phyloP scores from a whole-genome alignment of 1,140 invertebrate species.

The Archivesica marissinica region DNA sequence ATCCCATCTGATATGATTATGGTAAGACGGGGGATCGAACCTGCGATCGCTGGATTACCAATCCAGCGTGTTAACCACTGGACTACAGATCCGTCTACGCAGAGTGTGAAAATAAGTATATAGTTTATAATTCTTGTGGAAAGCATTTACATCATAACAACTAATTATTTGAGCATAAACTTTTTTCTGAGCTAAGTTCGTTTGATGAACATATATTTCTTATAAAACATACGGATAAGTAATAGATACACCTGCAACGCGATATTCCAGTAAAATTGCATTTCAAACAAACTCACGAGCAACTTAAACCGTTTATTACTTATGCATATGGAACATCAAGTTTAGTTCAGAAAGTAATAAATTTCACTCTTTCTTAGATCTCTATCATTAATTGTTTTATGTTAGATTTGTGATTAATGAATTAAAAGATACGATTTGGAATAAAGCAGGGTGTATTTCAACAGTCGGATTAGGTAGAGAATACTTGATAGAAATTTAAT shows the following conservation, averaged over 20 bases:
- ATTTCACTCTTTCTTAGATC: slow-evolving; percentile 23
- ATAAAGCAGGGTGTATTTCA: not conserved
- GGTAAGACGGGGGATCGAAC: too few relatives aligned
- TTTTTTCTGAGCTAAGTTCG: too few relatives aligned
- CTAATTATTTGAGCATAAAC: too few relatives aligned
- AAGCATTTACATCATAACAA: too few relatives aligned
- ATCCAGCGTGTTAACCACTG: too few relatives aligned
- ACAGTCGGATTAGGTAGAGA: slow-evolving; percentile 15
- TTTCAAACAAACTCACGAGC: not conserved
- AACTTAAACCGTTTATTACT: slow-evolving; percentile 27
- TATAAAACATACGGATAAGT: not conserved
- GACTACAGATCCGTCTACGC: too few relatives aligned
- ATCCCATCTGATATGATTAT: too few relatives aligned
- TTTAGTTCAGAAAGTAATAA: slow-evolving; percentile 19
- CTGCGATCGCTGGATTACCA: too few relatives aligned
- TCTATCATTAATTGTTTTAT: slow-evolving; percentile 42
- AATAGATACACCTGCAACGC: not conserved
- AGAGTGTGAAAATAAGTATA: too few relatives aligned
- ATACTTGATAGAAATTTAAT: slow-evolving; percentile 10
- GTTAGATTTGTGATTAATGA: not conserved
- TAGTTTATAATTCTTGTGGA: too few relatives aligned
- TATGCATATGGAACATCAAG: slow-evolving; percentile 33
- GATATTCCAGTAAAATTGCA: slow-evolving; percentile 1
- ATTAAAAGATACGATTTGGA: not conserved
- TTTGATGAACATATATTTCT: too few relatives aligned